Base-by-base conservation (phyloP, 2,113 vertebrate genomes). In the Antigone vipio region DNA sequence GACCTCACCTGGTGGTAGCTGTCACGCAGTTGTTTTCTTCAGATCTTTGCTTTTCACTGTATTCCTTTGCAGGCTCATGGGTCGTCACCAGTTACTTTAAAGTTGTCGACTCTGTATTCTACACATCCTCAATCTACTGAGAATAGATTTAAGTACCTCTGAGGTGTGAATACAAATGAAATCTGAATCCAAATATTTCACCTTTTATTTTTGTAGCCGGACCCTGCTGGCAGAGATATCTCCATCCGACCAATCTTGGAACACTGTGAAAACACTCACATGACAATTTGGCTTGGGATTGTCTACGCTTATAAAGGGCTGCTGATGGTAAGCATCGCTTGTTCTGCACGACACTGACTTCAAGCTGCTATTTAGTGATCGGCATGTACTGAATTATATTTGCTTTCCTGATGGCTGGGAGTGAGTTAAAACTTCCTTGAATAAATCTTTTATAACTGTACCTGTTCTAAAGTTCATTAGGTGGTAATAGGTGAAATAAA, bases 221-320 rank as follows among this genome's bases (percentile, higher is more conserved):
- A 99, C 93, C 99, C 99, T 92, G 99, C 99, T 18, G 99, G 99
- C 88, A 98, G 99, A 97, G 99, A 99, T 92, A 99, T 99, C 82
- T 99, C 99, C 95, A 99, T 99, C 97, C 99, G 99, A 91, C 99
- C 99, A 5, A 99, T 99, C 95, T 93, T 99, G 99, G 99, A 99
- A 97, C 99, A 99, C 98, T 99, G 99, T 82, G 99, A 99, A 97
- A 99, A 99, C 98, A 99, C 99, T 79, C 99, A 99, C 97, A 99
- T 99, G 99, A 99, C 99, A 97, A 99, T 99, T 98, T 99, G 99
- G 99, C 99, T 99, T 71, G 99, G 99, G 81, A 99, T 99, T 58
- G 99, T 99, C 92, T 99, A 99, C 30, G 99, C 99, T 94, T 99
- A 99, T 96, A 99, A 99, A 98, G 99, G 99, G 64, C 98, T 99